Base-by-base conservation (phyloP, 2,888 invertebrate genomes). In the Ceraclea dissimilis region DNA sequence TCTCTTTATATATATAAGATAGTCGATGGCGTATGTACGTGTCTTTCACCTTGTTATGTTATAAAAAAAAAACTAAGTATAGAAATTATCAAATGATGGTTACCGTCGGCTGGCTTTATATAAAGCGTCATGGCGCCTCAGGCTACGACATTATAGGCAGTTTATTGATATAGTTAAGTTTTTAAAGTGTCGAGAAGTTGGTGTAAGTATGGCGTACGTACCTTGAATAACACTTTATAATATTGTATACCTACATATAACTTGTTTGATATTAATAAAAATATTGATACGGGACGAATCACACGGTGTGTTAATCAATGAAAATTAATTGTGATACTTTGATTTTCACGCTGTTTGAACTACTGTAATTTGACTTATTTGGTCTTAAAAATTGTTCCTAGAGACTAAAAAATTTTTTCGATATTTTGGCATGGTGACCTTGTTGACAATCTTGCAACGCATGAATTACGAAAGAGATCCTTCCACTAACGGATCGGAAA, bases 31-130 rank as follows among this genome's bases (percentile, higher is more conserved):
- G 13, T 39, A 39, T 13, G 13, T 4, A 16, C 39, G 16, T 16
- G 39, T 39, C 39, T 39, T 39, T 39, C 39, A 39, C 39, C 39
- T 39, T 39, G 39, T 39, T 39, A 39, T 39, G n/a, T n/a, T n/a
- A n/a, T n/a, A n/a, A n/a, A n/a, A n/a, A 39, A 39, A 39, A 39
- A 39, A 39, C 39, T 16, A n/a, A n/a, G n/a, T n/a, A 8, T 39
- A 39, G 39, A 39, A 39, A 39, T 39, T 39, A 39, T 16, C 39
- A 13, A n/a, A 39, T 26, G 10, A 26, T 16, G 13, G 39, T 39
- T 13, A n/a, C 13, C 13, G 39, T 39, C 39, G 39, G 39, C 39
- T 39, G 8, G 13, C 39, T 39, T 39, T 39, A 39, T 13, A 39
- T n/a, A 39, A 39, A 39, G 39, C 39, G 39, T 39, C 39, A 8